Percentiles rank a stretch among this genome's conserved stretches.
These are phyloP conservation scores for Gnathonemus echidnorhynchus DNA, from an alignment of 2,113 vertebrate genomes.

Conservation along the genomic window DNA sequence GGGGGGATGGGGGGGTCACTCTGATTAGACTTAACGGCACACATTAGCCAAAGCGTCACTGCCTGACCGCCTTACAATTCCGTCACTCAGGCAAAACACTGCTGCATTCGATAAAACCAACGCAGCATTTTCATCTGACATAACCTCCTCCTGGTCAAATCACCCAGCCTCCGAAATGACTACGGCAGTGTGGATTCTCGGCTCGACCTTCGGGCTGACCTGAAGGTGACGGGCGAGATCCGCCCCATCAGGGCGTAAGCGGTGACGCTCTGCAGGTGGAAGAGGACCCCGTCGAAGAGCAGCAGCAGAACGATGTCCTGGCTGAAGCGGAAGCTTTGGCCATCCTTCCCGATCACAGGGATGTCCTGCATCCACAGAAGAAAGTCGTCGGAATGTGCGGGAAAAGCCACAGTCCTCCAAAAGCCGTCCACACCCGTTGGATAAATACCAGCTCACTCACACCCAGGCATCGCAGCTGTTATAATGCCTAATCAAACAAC, in stretches of 20 bases:
- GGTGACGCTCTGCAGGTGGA: constrained; percentile 91
- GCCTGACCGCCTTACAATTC: background rate
- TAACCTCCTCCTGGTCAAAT: background rate
- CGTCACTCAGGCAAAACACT: background rate
- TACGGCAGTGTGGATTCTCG: background rate
- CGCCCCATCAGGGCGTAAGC: constrained; percentile 93
- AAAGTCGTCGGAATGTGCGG: background rate
- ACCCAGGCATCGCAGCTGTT: background rate
- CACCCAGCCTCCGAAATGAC: background rate
- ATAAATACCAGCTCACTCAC: background rate
- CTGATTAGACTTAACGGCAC: background rate
- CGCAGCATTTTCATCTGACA: background rate
- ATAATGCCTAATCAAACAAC: background rate
- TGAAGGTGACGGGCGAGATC: constrained; percentile 94
- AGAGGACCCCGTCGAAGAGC: constrained; percentile 76
- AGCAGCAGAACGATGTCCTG: constrained; percentile 78
- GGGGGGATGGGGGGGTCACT: background rate
- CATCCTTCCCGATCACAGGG: constrained; percentile 68
- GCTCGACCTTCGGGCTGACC: constrained; percentile 51
- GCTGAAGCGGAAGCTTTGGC: constrained; percentile 66
- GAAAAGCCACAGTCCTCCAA: background rate
- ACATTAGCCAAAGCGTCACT: background rate
- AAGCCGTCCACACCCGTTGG: background rate
- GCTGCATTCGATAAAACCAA: background rate
- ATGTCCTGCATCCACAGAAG: constrained; percentile 49